A percentile compares a stretch with the other conserved stretches of the same genome.
These are phyloP conservation scores for Eupeodes corollae DNA, from an alignment of 1,140 invertebrate species.

Conservation along the genomic window DNA sequence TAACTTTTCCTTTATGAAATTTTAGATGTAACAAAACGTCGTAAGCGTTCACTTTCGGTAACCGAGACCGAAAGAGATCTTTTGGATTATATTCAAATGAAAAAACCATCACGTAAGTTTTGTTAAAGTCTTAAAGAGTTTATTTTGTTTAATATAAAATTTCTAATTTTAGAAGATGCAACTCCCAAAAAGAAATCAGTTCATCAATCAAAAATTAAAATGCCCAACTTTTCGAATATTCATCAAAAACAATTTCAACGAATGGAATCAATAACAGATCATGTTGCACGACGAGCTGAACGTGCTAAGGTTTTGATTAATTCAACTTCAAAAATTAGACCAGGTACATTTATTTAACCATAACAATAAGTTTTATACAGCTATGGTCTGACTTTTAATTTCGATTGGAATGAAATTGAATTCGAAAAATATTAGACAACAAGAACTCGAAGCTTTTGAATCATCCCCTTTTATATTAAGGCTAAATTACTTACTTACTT, in stretches of 20 bases:
- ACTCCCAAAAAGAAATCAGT: conserved; percentile 1
- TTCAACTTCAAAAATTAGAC: conserved; percentile 12
- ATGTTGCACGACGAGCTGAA: conserved; percentile 41
- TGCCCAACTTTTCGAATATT: conserved; percentile 52
- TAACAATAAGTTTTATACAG: no score
- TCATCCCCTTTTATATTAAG: no score
- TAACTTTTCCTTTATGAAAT: not conserved
- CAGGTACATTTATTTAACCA: no score
- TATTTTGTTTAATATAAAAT: not conserved
- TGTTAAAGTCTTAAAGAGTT: not conserved
- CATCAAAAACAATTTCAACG: conserved; percentile 49
- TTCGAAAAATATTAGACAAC: no score
- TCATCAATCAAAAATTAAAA: conserved; percentile 27
- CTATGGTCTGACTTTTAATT: no score
- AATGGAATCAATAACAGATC: conserved; percentile 52
- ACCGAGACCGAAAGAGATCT: conserved; percentile 8
- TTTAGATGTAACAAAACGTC: conserved; percentile 20
- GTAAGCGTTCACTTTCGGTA: conserved; percentile 22
- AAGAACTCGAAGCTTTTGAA: no score
- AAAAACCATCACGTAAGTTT: no score
- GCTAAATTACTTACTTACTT: no score
- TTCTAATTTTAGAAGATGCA: not conserved
- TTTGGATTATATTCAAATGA: no score
- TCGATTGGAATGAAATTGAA: no score
- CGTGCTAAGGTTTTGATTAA: conserved; percentile 37